Percentiles rank a stretch among this genome's conserved stretches.
These are phyloP conservation scores for Branchellion lobata DNA, from an alignment of 2,888 invertebrate genomes.

Conservation along the genomic window DNA sequence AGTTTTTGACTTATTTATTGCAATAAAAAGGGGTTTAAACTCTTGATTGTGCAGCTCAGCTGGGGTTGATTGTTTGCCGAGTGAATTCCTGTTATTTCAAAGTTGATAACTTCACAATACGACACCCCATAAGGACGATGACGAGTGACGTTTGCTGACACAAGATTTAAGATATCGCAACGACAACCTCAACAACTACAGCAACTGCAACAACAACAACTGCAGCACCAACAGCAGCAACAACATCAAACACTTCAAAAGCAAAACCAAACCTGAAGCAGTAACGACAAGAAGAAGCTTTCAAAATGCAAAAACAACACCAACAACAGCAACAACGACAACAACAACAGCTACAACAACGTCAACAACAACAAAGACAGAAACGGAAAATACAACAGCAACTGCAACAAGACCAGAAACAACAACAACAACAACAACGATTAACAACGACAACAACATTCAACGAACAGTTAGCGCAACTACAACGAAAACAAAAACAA, in stretches of 20 bases:
- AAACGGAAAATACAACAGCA: neutral
- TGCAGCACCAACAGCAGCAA: neutral
- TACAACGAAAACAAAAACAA: neutral
- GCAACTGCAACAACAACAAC: neutral
- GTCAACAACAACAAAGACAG: neutral
- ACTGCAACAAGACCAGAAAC: neutral
- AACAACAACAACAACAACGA: neutral
- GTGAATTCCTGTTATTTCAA: too few species aligned
- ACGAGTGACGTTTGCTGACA: too few species aligned
- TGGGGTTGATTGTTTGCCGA: too few species aligned
- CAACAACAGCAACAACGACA: neutral
- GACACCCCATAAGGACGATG: too few species aligned
- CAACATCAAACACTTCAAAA: neutral
- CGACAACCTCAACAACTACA: conserved; percentile 18
- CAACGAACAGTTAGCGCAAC: neutral
- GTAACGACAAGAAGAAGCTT: neutral
- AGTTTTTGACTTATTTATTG: too few species aligned
- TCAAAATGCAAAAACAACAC: neutral
- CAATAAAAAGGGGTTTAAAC: too few species aligned
- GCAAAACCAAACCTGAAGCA: neutral
- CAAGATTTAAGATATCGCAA: neutral
- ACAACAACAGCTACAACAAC: neutral
- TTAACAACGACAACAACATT: neutral
- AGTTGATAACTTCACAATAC: too few species aligned
- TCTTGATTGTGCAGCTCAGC: too few species aligned